Conservation (phyloP, 2,888 invertebrate species). For the Ectobius pallidus region DNA sequence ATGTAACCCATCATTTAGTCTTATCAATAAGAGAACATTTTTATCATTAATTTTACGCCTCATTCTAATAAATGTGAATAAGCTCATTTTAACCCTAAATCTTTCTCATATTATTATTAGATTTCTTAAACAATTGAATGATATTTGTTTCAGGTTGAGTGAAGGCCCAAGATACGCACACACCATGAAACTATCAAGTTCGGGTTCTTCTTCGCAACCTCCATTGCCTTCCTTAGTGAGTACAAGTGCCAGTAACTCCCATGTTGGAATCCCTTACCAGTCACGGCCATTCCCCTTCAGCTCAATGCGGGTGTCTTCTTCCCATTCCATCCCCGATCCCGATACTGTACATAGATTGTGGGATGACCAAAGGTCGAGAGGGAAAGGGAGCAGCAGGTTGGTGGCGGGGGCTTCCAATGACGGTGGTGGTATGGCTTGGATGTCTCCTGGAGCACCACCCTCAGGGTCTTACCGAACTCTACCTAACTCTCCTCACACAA, state of each 20-base stretch:
- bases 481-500: conserved; percentile 30
- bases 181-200: conserved; percentile 42
- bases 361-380: conserved; percentile 35
- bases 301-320: conserved; percentile 31
- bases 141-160: conserved; percentile 58
- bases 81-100: too few species aligned
- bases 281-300: conserved; percentile 36
- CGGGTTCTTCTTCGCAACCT: conserved; percentile 36
- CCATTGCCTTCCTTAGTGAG: conserved; percentile 41
- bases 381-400: conserved; percentile 27
- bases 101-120: too few species aligned
- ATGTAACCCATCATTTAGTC: too few species aligned
- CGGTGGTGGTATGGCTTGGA: conserved; percentile 30
- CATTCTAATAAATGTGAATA: too few species aligned
- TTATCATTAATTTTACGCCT: too few species aligned
- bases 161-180: conserved; percentile 64
- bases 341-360: conserved; percentile 34
- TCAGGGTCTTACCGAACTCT: conserved; percentile 37
- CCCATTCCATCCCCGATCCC: conserved; percentile 17
- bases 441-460: conserved; percentile 33
- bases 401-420: conserved; percentile 38
- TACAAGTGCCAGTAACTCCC: conserved; percentile 33
- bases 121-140: too few species aligned
- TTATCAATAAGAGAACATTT: too few species aligned
- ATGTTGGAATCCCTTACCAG: not conserved